Evolutionary conservation across 2,888 invertebrate genomes (phyloP).

Genomic region (Scaptomyza tumidula): DNA sequence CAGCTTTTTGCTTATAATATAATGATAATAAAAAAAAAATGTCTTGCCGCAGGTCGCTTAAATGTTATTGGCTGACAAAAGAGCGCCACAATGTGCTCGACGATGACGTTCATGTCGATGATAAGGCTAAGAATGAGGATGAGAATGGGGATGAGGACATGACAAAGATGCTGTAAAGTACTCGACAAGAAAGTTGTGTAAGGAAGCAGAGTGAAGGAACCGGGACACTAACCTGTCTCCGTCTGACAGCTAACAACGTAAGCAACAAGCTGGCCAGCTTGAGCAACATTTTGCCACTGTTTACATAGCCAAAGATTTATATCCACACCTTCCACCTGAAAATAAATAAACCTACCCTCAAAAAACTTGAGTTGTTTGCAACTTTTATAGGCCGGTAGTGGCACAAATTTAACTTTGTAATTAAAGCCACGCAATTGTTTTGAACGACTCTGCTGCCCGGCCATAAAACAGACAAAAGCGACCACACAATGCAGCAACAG

Average conservation of each 20-base stretch:
- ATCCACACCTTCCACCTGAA: not conserved
- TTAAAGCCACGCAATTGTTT: conserved; percentile 72
- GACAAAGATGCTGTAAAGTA: conserved; percentile 22
- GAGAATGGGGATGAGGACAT: conserved; percentile 12
- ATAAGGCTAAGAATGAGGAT: conserved; percentile 3
- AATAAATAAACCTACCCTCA: too few relatives aligned
- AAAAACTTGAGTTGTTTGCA: conserved; percentile 27
- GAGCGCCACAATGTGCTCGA: conserved; percentile 33
- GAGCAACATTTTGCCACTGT: too few relatives aligned
- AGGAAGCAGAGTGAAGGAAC: conserved; percentile 7
- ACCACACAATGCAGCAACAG: conserved; percentile 41
- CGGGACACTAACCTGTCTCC: conserved; percentile 26
- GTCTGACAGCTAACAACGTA: conserved; percentile 50
- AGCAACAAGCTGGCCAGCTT: conserved; percentile 43
- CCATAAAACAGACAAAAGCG: conserved; percentile 51
- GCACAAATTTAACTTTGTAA: conserved; percentile 74
- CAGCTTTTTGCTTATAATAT: conserved; percentile 41
- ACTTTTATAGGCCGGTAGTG: conserved; percentile 59
- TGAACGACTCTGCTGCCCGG: conserved; percentile 35
- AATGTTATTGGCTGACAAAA: conserved; percentile 60
- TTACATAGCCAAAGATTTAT: conserved; percentile 33
- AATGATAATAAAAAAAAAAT: conserved; percentile 31
- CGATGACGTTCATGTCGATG: conserved; percentile 25
- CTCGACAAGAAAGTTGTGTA: not conserved
- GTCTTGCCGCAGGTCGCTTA: conserved; percentile 35